Base-by-base conservation (phyloP, 2,888 invertebrate genomes). In the Andricus curvator region DNA sequence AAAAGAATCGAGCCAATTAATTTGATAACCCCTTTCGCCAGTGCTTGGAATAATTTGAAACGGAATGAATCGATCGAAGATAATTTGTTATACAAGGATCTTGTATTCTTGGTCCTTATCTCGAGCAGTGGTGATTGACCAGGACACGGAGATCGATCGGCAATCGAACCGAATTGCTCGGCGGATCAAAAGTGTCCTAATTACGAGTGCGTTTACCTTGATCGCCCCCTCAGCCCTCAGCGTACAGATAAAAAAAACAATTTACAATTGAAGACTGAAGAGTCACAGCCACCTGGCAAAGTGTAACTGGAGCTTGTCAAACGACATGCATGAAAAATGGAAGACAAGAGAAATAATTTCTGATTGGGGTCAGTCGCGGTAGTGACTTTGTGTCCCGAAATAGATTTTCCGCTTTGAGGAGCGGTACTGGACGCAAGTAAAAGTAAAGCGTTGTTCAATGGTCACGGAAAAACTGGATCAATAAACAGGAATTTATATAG, bases 401-500 rank as follows among this genome's bases (percentile, higher is more conserved):
- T 20, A 11, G 29, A 33, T 74, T 74, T 74, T 17, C 74, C n/a
- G 20, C n/a, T 37, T 51, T n/a, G 33, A 56, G 17, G 20, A 33
- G 25, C 15, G n/a, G 15, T 33, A n/a, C 17, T 48, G 44, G 15
- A 17, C 29, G 9, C 13, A 15, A 74, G 48, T 56, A 74, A 74
- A 74, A 74, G 56, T 56, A 37, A 56, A 56, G n/a, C 33, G 15
- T 56, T 37, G 33, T 56, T 60, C 17, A 70, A 70, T 70, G 13
- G 33, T 64, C 15, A 44, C 8, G 78, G 82, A 84, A 83, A 84
- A 84, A 83, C 84, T 84, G 79, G 82, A 85, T 79, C 82, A 83
- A 85, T 85, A 85, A 85, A 82, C 84, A 78, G 81, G 82, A 85
- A 82, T 83, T 82, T 83, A 85, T 83, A 82, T 74, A 70, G 82